A percentile compares a stretch with the other conserved stretches of the same genome.
Conservation (phyloP, 1,140 invertebrate genomes). For the Pseudoatta argentina region DNA sequence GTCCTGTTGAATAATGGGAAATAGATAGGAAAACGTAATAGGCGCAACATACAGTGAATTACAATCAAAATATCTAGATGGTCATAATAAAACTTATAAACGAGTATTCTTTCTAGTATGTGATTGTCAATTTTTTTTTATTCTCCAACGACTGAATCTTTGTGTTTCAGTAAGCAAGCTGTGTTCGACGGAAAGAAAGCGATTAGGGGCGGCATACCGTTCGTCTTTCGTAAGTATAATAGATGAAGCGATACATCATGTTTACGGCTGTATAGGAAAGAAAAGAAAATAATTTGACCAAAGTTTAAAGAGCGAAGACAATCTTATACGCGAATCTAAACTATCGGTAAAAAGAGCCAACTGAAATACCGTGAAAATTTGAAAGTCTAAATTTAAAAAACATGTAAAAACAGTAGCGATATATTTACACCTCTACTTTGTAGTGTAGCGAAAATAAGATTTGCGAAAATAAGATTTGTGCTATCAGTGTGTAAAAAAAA, state of each 20-base stretch:
- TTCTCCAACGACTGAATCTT: neutral
- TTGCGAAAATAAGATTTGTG: no score
- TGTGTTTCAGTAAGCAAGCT: conserved; percentile 93
- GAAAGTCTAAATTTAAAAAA: neutral
- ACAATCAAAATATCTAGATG: neutral
- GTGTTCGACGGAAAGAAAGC: conserved; percentile 98
- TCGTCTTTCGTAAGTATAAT: conserved; percentile 96
- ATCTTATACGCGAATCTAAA: neutral
- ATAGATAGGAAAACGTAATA: neutral
- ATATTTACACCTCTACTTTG: no score
- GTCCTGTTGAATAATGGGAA: conserved; percentile 21
- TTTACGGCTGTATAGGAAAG: neutral
- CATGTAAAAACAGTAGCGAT: neutral
- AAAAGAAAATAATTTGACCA: neutral
- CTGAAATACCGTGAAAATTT: neutral
- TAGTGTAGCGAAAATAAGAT: no score
- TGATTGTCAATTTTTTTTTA: conserved; percentile 78
- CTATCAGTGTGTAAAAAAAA: no score
- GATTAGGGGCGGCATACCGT: conserved; percentile 97
- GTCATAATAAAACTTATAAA: neutral
- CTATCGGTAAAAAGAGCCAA: neutral
- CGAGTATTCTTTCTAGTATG: neutral
- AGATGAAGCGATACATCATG: neutral
- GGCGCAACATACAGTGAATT: neutral
- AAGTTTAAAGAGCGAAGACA: neutral